Conservation (phyloP, 2,888 invertebrate species). For the Dynastes hyllus region DNA sequence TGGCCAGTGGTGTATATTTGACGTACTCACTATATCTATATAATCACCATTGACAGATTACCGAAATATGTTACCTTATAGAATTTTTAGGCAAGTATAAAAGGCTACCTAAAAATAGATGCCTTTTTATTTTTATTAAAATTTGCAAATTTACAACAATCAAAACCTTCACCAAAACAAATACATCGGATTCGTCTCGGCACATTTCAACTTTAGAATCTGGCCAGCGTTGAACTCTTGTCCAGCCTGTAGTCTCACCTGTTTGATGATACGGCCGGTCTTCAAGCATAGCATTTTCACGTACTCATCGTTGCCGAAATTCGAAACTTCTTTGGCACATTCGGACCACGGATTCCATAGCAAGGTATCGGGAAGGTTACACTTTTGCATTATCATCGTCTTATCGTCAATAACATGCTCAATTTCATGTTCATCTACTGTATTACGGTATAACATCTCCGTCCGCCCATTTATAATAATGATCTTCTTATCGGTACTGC, state of each 20-base stretch:
- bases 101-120: too few relatives aligned
- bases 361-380: constrained; percentile 48
- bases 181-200: constrained; percentile 18
- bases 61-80: too few relatives aligned
- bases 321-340: constrained; percentile 10
- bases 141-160: not conserved
- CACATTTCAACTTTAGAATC: constrained; percentile 29
- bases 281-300: constrained; percentile 49
- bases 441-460: constrained; percentile 39
- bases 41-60: too few relatives aligned
- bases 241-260: constrained; percentile 21
- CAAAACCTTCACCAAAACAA: constrained; percentile 17
- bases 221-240: constrained; percentile 17
- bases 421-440: constrained; percentile 32
- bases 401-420: constrained; percentile 31
- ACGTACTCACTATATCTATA: too few relatives aligned
- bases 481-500: not conserved
- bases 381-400: constrained; percentile 44
- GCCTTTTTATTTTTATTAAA: not conserved
- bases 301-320: constrained; percentile 46
- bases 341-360: constrained; percentile 52
- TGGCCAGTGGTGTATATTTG: too few relatives aligned
- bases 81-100: too few relatives aligned
- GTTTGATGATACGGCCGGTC: constrained; percentile 24
- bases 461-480: constrained; percentile 7